Conservation (phyloP, 2,888 invertebrate species). For the Drosophila anomalipes region DNA sequence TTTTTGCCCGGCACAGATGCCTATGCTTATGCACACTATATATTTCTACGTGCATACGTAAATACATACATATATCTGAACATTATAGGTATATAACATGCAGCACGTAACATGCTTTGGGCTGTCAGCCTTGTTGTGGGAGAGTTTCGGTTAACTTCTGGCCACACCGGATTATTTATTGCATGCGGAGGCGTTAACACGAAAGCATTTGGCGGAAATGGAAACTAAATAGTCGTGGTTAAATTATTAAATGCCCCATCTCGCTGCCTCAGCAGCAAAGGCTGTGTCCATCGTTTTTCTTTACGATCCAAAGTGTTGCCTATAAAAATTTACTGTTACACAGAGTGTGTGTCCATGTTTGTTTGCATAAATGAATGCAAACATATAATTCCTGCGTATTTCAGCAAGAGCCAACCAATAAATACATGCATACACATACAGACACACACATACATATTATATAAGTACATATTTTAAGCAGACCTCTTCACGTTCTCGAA, state of each 20-base stretch:
- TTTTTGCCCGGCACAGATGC: conserved; percentile 45
- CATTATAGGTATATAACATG: conserved; percentile 45
- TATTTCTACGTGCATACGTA: conserved; percentile 10
- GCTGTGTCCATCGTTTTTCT: conserved; percentile 63
- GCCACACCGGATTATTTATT: conserved; percentile 68
- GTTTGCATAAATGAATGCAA: conserved; percentile 71
- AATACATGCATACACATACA: conserved; percentile 33
- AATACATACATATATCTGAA: conserved; percentile 7
- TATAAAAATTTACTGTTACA: conserved; percentile 67
- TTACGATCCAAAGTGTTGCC: conserved; percentile 69
- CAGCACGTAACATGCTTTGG: conserved; percentile 26
- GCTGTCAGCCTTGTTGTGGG: conserved; percentile 42
- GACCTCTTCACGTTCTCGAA: conserved; percentile 17
- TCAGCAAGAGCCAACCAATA: conserved; percentile 33
- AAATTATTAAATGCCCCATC: conserved; percentile 74
- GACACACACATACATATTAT: conserved; percentile 8
- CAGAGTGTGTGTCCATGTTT: conserved; percentile 46
- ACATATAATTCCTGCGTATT: conserved; percentile 60
- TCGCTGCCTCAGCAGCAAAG: conserved; percentile 24
- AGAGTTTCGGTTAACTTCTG: conserved; percentile 56
- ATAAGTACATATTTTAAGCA: conserved; percentile 16
- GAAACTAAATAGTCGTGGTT: conserved; percentile 79
- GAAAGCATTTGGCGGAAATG: conserved; percentile 73
- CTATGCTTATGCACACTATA: conserved; percentile 25
- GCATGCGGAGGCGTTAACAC: conserved; percentile 73